Conservation (phyloP, 2,797 vertebrate species). For the Danio tinwini region DNA sequence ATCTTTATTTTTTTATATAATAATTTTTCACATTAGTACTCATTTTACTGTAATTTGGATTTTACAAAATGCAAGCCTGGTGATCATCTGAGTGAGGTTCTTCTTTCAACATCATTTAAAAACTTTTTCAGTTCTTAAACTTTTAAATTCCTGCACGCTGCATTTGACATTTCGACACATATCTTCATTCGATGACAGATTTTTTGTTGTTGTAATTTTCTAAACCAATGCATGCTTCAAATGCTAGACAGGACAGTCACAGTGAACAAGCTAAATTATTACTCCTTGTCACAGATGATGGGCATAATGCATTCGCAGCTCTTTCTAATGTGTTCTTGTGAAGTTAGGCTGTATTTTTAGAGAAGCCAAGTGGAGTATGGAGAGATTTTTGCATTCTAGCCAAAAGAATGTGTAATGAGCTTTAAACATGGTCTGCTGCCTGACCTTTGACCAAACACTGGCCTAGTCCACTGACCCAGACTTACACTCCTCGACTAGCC, state of each 20-base stretch:
- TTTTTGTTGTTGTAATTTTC: conserved; percentile 4
- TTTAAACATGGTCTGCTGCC: conserved; percentile 50
- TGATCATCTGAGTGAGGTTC: too few relatives aligned
- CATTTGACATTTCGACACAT: background rate
- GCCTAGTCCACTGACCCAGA: conserved; percentile 46
- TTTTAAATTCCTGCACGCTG: too few relatives aligned
- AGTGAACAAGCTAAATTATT: background rate
- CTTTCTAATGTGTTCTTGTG: background rate
- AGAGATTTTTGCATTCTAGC: conserved; percentile 13
- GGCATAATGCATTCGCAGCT: background rate
- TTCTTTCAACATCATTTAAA: too few relatives aligned
- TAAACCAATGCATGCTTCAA: background rate
- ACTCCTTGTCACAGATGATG: background rate
- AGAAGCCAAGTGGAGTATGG: conserved; percentile 12
- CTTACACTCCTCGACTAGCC: conserved; percentile 24
- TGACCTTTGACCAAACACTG: conserved; percentile 44
- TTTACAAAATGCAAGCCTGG: too few relatives aligned
- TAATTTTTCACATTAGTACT: too few relatives aligned
- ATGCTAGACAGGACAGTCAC: background rate
- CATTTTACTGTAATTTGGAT: too few relatives aligned
- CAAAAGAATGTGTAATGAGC: conserved; percentile 30
- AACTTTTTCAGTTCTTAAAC: too few relatives aligned
- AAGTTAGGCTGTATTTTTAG: conserved; percentile 11
- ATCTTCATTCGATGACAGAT: background rate
- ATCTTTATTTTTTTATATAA: too few relatives aligned